Evolutionary conservation across 2,888 invertebrate genomes (phyloP), one percentile per base, ranked within the genome.

Genomic region (Phrixothrix hirtus): DNA sequence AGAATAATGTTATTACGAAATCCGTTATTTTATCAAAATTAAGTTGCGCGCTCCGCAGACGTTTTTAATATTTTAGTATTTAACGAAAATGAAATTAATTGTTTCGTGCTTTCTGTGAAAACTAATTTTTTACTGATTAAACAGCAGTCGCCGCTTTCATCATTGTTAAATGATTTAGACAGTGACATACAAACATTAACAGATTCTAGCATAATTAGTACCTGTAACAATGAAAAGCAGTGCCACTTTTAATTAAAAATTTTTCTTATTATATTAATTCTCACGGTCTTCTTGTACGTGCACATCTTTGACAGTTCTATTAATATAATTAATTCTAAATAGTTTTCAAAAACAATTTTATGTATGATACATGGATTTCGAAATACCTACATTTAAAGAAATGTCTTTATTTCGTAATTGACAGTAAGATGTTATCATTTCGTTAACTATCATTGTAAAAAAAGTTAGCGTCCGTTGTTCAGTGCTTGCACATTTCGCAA

Each of bases 401-500:
- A 7, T 21, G 21, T 5, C 21, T 5, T 15, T 34, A 15, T 34
- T 34, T 9, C 13, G 16, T 10, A 34, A 34, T 1, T 2, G 15
- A 12, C n/a, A 13, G 9, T 13, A 34, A 34, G 34, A 34, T 34
- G 5, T 13, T 34, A 34, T 34, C 34, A 12, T 1, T 13, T 9
- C 7, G 14, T 14, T 5, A 2, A 9, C 41, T 6, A 41, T 41
- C 30, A 30, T 32, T 43, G 32, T 46, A n/a, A 10, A 43, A 34
- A 16, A 2, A 11, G 10, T 37, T 31, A 21, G 30, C 45, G 37
- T 44, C 44, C 44, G 44, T 12, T 27, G 26, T 41, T 30, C 15
- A 35, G 17, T 37, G 30, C 31, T 25, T 21, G 21, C 14, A 38
- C n/a, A 39, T 51, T 51, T 51, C 34, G 51, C 38, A 51, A 51